These are phyloP conservation scores for Neoarius graeffei DNA, from an alignment of 2,113 vertebrate species.

Conservation along the genomic window DNA sequence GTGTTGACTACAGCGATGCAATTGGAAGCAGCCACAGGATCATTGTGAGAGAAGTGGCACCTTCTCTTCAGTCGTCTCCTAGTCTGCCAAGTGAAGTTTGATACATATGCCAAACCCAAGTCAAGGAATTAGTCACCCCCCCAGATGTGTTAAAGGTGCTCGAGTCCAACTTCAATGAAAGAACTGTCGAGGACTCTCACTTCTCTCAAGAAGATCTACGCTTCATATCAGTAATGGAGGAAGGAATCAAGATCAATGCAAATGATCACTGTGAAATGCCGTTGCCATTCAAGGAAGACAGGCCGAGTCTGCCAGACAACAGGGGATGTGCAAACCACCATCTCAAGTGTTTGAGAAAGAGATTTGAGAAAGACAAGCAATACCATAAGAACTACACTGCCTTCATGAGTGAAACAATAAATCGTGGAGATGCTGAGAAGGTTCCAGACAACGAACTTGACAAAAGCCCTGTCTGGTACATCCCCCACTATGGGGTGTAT, in stretches of 20 bases:
- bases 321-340: not conserved
- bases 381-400: too few species aligned
- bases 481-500: too few species aligned
- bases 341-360: too few species aligned
- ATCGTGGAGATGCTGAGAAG: too few species aligned
- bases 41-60: conserved; percentile 4
- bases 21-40: not conserved
- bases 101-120: not conserved
- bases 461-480: too few species aligned
- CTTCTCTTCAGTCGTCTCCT: not conserved
- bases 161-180: not conserved
- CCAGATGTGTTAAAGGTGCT: not conserved
- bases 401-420: too few species aligned
- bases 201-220: conserved; percentile 10
- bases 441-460: too few species aligned
- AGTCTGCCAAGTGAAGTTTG: not conserved
- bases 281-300: conserved; percentile 1
- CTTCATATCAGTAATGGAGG: conserved; percentile 2
- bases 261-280: conserved; percentile 1
- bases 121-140: not conserved
- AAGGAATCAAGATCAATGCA: not conserved
- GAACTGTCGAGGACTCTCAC: not conserved
- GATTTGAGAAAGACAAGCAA: too few species aligned
- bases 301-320: not conserved
- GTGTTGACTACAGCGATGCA: too few species aligned